These are phyloP conservation scores for Acanthosepion esculentum DNA, from an alignment of 2,888 invertebrate genomes.

Conservation along the genomic window DNA sequence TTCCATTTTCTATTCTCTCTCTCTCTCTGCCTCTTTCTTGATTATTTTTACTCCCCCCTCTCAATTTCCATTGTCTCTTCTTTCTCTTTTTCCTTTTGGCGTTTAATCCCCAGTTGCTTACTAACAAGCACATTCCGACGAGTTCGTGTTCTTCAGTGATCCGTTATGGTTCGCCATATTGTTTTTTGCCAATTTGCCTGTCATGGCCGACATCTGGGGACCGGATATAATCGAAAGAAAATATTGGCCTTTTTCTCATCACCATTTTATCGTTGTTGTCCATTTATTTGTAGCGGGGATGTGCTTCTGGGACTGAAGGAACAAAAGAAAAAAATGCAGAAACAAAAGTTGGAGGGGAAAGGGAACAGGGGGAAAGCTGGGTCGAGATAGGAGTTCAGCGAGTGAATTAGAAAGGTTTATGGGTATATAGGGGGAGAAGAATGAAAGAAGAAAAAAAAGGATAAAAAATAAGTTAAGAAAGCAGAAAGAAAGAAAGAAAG, in stretches of 20 bases:
- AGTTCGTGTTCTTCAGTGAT: not conserved
- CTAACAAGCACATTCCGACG: not conserved
- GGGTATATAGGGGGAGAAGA: too few relatives aligned
- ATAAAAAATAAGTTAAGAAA: too few relatives aligned
- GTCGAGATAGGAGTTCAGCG: too few relatives aligned
- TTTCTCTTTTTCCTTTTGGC: not conserved
- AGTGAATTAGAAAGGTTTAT: too few relatives aligned
- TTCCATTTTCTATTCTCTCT: not conserved
- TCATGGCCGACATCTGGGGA: constrained; percentile 12
- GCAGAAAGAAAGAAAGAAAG: too few relatives aligned
- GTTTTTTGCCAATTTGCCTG: not conserved
- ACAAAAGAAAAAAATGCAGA: not conserved
- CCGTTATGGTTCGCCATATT: constrained; percentile 1
- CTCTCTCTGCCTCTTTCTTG: not conserved
- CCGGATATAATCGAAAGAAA: not conserved
- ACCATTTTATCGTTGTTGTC: constrained; percentile 1
- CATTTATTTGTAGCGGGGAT: not conserved
- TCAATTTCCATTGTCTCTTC: not conserved
- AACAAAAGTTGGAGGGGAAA: too few relatives aligned
- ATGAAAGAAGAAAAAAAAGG: too few relatives aligned
- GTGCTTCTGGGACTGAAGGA: not conserved
- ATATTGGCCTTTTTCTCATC: constrained; percentile 33
- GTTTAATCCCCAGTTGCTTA: not conserved
- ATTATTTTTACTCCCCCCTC: not conserved
- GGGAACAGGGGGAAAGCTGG: not conserved